Base-by-base conservation (phyloP, 2,797 vertebrate genomes). In the Enteromius radiatus region DNA sequence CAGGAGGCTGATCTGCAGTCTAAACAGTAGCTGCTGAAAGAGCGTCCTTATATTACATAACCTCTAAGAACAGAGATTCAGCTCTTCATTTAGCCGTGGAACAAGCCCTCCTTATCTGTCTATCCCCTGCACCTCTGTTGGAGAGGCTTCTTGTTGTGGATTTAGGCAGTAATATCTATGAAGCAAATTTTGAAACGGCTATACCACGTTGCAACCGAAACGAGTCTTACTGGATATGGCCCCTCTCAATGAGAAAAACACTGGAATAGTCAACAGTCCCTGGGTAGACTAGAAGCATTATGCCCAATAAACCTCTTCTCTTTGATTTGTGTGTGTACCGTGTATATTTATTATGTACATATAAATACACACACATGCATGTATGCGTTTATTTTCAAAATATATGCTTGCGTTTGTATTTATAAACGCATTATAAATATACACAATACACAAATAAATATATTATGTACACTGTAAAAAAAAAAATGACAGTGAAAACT, bases 1-100 rank as follows among this genome's bases (percentile, higher is more conserved):
- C 67, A 47, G 67, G 31, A 68, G 28, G 65, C 78, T 69, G 74
- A 79, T 78, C 74, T 84, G 38, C 68, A 68, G 28, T 65, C 84
- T 54, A 84, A 88, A 84, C 75, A 82, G 76, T n/a, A 84, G 33
- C 71, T 36, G 15, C 28, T 86, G 49, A 76, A 74, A 74, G 26
- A 83, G 73, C 61, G 69, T 71, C 49, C 49, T 33, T 8, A 23
- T 28, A 41, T 83, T 80, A 69, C 23, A 68, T 80, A 84, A 83
- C 38, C 76, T 73, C 71, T 67, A 64, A 79, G 59, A 81, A 73
- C 80, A 79, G 59, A 80, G 81, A 59, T 81, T 78, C 61, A 64
- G 63, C 54, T 59, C 68, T 84, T 71, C 56, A 47, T 80, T 52
- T 49, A 81, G 54, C 43, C 45, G 2, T 67, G 76, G 63, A 78